Percentiles rank a stretch among this genome's conserved stretches.
Evolutionary conservation across 2,888 invertebrate genomes (phyloP).

Genomic region (Nephrocerus scutellatus): DNA sequence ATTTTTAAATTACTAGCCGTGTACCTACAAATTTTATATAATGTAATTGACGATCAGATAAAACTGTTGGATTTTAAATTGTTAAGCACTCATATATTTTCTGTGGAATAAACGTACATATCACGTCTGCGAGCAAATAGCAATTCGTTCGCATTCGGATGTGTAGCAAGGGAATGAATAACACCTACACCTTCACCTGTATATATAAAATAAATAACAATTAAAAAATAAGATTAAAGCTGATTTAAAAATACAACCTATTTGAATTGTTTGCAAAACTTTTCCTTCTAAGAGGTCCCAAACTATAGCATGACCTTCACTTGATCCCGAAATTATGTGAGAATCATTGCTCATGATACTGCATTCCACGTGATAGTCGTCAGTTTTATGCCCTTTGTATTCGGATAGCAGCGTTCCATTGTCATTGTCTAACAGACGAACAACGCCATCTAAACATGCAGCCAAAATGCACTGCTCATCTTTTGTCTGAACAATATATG

Average conservation of each 20-base stretch:
- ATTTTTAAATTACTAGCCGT: too few relatives aligned
- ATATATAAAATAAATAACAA: constrained; percentile 5
- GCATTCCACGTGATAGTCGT: constrained; percentile 81
- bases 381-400: constrained; percentile 76
- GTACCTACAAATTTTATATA: too few relatives aligned
- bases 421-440: constrained; percentile 83
- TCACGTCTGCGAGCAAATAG: constrained; percentile 42
- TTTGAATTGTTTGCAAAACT: constrained; percentile 47
- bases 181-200: constrained; percentile 51
- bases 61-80: too few relatives aligned
- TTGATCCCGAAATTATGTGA: constrained; percentile 83
- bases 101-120: constrained; percentile 36
- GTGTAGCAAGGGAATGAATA: constrained; percentile 72
- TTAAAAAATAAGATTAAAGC: not conserved
- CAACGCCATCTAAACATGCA: constrained; percentile 73
- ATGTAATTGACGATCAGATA: too few relatives aligned
- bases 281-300: constrained; percentile 84
- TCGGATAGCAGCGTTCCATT: constrained; percentile 69
- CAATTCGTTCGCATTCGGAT: constrained; percentile 55
- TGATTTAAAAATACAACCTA: constrained; percentile 25
- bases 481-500: constrained; percentile 75
- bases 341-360: constrained; percentile 77
- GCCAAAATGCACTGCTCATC: constrained; percentile 89
- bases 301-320: constrained; percentile 57
- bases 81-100: too few relatives aligned